A percentile compares a stretch with the other conserved stretches of the same genome.
phyloP scores from a whole-genome alignment of 2,797 vertebrate species.

The Pteronotus mesoamericanus region DNA sequence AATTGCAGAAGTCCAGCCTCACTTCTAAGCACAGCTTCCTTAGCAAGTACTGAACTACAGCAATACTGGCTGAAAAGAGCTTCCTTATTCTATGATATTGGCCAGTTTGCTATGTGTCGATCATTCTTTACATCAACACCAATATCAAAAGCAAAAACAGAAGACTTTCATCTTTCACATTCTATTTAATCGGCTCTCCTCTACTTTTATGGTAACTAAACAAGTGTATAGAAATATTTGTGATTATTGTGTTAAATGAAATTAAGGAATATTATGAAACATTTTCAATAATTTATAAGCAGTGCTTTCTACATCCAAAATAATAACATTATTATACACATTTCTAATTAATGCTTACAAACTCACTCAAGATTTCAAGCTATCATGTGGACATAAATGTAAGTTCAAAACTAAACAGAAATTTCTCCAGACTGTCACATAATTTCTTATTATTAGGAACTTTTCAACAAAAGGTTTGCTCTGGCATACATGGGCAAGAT shows the following conservation, averaged over 20 bases:
- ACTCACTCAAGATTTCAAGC: not conserved
- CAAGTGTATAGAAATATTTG: not conserved
- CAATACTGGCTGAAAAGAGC: not conserved
- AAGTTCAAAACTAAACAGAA: not conserved
- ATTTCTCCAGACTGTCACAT: not conserved
- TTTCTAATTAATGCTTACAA: not conserved
- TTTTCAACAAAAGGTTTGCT: not conserved
- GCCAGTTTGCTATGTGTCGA: not conserved
- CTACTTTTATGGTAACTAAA: not conserved
- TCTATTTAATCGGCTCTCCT: not conserved
- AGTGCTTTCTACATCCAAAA: not conserved
- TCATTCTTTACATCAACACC: not conserved
- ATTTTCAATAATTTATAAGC: not conserved
- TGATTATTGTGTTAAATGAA: not conserved
- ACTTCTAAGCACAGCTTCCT: not conserved
- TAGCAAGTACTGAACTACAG: not conserved
- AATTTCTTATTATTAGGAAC: not conserved
- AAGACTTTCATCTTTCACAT: not conserved
- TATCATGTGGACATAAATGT: not conserved
- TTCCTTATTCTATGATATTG: not conserved
- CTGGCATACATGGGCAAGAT: not conserved
- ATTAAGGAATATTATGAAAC: not conserved
- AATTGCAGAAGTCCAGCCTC: not conserved
- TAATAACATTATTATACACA: not conserved
- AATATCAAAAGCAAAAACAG: not conserved